These are phyloP conservation scores for Rugalucina vietnamica DNA, from an alignment of 2,888 invertebrate species.

Conservation along the genomic window DNA sequence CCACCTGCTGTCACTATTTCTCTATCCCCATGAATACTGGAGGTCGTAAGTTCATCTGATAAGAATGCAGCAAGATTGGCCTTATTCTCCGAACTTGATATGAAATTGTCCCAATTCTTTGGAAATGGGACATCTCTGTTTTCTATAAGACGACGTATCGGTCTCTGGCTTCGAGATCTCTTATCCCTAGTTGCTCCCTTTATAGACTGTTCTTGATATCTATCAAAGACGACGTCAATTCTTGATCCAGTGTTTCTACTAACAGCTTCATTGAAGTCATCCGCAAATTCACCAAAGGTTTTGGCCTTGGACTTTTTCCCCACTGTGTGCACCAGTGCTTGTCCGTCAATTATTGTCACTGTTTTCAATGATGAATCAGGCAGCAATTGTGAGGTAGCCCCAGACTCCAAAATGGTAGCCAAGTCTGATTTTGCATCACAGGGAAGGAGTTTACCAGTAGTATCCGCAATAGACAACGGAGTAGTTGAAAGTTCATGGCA, in stretches of 20 bases:
- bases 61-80: background rate
- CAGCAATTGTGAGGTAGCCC: background rate
- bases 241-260: conserved; percentile 3
- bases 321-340: background rate
- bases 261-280: background rate
- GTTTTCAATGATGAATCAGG: background rate
- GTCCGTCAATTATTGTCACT: background rate
- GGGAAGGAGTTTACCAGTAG: background rate
- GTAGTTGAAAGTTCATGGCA: background rate
- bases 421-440: background rate
- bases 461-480: background rate
- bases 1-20: background rate
- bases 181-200: background rate
- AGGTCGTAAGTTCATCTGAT: background rate
- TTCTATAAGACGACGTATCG: background rate
- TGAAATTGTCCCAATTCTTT: background rate
- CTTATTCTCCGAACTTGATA: conserved; percentile 4
- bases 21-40: background rate
- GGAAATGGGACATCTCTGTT: conserved; percentile 4
- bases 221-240: too few species aligned
- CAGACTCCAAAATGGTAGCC: background rate
- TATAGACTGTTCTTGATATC: background rate
- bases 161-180: background rate
- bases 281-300: background rate
- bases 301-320: background rate